Evolutionary conservation across 2,797 vertebrate species (phyloP), one percentile per base, ranked within the genome.

Genomic region (Thripadectes ignobilis): DNA sequence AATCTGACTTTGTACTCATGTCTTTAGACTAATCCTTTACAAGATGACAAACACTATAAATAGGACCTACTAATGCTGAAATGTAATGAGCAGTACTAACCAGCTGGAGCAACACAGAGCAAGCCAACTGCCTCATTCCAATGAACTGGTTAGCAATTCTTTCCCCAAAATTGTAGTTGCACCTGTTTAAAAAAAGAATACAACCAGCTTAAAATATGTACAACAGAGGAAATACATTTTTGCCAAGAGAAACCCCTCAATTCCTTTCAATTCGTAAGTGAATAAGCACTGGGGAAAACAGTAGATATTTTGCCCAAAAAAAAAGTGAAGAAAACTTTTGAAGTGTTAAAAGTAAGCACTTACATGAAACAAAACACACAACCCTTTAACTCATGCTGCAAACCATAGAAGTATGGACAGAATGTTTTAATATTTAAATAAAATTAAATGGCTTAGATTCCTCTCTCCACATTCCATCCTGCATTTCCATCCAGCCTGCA

Each of bases 401-500:
- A 19, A 39, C 4, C n/a, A 83, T 0, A 67, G 36, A 71, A 86
- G 7, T 34, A 55, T 4, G 8, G 20, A 48, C 0, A 2, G 12
- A 69, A 62, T 10, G 7, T 30, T 84, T 91, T 68, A 67, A 51
- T 63, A 63, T 39, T 63, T 41, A 52, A 82, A 61, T 51, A 5
- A 80, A 78, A 71, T 18, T 4, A 82, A 87, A 89, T 39, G 6
- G 16, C 19, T 12, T 10, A 12, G 26, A 41, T 69, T 45, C 15
- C 9, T 57, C 52, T 18, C 32, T 68, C 14, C 26, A 74, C 43
- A 51, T 66, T 83, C 43, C 17, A 55, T 13, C 18, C 43, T 30
- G 19, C 24, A 15, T 55, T 93, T 91, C 43, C 17, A 67, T 14
- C 32, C 52, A 66, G 26, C 41, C 58, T 78, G 27, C 29, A 68